Evolutionary conservation across 2,113 vertebrate genomes (phyloP), one percentile per base, ranked within the genome.

Genomic region (Zapus hudsonius): DNA sequence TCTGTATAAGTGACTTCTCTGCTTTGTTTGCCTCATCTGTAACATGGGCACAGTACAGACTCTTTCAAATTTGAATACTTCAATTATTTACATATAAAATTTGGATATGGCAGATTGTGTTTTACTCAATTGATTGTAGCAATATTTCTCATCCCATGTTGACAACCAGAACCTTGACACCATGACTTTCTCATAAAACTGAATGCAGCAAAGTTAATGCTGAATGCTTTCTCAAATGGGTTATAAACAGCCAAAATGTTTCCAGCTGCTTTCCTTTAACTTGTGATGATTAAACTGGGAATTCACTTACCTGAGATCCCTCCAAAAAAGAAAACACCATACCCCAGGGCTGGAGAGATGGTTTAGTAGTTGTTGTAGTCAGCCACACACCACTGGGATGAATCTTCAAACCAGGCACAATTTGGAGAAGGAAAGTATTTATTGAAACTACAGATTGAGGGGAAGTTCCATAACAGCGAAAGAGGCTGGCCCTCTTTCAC

Each of bases 251-350:
- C 0, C 1, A 74, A 29, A 20, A 27, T 64, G 16, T 8, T 22
- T n/a, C 31, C 12, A 33, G 23, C 3, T 38, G 33, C 10, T 31
- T 57, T 79, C 17, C 3, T 38, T 0, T 61, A 8, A 19, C 36
- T 64, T 27, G 0, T 7, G 16, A 33, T 72, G 3, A 1, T 42
- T 44, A 74, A 66, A 74, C 20, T 66, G 17, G 16, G 16, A 87
- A 66, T 13, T 3, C 66, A 19, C 3, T 1, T 8, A 2, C n/a
- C 15, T 9, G n/a, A n/a, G n/a, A n/a, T n/a, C n/a, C n/a, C n/a
- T n/a, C n/a, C n/a, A n/a, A n/a, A n/a, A n/a, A n/a, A n/a, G n/a
- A n/a, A n/a, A n/a, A n/a, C n/a, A n/a, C n/a, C n/a, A n/a, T n/a
- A n/a, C n/a, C n/a, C n/a, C n/a, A n/a, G n/a, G n/a, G n/a, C n/a